Evolutionary conservation across 2,888 invertebrate genomes (phyloP).

Genomic region (Noctua janthe): DNA sequence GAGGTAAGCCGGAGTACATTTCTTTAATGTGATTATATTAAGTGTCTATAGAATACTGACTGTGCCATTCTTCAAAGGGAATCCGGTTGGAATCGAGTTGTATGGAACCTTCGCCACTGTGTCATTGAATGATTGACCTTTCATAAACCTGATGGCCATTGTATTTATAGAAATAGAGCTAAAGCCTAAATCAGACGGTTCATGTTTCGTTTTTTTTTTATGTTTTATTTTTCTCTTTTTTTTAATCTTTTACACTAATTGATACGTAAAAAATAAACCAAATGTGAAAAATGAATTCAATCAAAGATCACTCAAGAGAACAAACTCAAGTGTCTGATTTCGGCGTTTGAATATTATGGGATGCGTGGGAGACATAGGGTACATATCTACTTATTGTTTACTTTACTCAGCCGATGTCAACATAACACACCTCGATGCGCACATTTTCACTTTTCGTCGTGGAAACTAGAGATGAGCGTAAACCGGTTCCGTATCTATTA

Average conservation of each 20-base stretch:
- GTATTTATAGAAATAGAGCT: neutral
- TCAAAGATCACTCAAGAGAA: neutral
- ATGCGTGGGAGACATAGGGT: neutral
- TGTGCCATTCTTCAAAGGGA: too few species aligned
- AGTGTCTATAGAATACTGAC: too few species aligned
- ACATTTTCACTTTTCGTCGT: conserved; percentile 85
- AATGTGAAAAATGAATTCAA: neutral
- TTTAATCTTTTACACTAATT: neutral
- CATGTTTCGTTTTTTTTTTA: too few species aligned
- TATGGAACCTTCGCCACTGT: too few species aligned
- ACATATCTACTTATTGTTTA: conserved; percentile 25
- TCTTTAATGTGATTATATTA: too few species aligned
- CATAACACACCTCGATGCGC: conserved; percentile 63
- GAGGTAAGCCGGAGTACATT: too few species aligned
- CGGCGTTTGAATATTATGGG: neutral
- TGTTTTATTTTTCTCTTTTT: too few species aligned
- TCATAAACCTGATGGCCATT: neutral
- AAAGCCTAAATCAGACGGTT: neutral
- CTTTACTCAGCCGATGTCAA: conserved; percentile 43
- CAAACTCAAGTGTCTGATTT: neutral
- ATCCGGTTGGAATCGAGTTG: too few species aligned
- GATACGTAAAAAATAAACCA: neutral
- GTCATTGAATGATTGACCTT: neutral
- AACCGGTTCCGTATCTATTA: conserved; percentile 75
- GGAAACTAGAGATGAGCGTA: conserved; percentile 72